Conservation (phyloP, 1,140 invertebrate species). For the Sycophaga agraensis region DNA sequence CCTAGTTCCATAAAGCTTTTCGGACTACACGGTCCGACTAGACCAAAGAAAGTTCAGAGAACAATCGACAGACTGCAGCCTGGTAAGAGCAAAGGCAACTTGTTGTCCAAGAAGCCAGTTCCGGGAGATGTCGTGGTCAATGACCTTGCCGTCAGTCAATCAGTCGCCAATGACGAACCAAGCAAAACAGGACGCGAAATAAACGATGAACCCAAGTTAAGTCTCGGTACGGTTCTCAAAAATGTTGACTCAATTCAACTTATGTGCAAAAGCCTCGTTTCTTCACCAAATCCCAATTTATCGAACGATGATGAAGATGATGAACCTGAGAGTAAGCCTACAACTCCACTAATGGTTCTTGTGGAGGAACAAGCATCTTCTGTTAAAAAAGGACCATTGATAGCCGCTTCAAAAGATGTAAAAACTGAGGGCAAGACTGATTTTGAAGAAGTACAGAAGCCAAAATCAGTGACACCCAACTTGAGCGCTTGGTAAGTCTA, state of each 20-base stretch:
- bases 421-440: slow-evolving; percentile 38
- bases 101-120: slow-evolving; percentile 61
- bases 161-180: slow-evolving; percentile 24
- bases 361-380: slow-evolving; percentile 34
- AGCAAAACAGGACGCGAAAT: slow-evolving; percentile 41
- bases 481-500: slow-evolving; percentile 80
- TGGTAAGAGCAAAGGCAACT: slow-evolving; percentile 81
- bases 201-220: slow-evolving; percentile 74
- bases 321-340: slow-evolving; percentile 26
- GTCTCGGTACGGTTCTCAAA: slow-evolving; percentile 76
- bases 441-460: slow-evolving; percentile 46
- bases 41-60: slow-evolving; percentile 73
- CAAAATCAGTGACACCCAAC: slow-evolving; percentile 72
- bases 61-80: slow-evolving; percentile 81
- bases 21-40: slow-evolving; percentile 53
- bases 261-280: slow-evolving; percentile 52
- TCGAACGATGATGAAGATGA: slow-evolving; percentile 54
- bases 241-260: slow-evolving; percentile 57
- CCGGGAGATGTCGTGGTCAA: slow-evolving; percentile 29
- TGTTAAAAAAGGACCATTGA: slow-evolving; percentile 25
- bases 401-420: slow-evolving; percentile 29
- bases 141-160: slow-evolving; percentile 29
- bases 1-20: slow-evolving; percentile 46
- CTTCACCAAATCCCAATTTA: slow-evolving; percentile 50
- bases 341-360: slow-evolving; percentile 15